Evolutionary conservation across 2,797 vertebrate species (phyloP).

Genomic region (Australoheros facetus): DNA sequence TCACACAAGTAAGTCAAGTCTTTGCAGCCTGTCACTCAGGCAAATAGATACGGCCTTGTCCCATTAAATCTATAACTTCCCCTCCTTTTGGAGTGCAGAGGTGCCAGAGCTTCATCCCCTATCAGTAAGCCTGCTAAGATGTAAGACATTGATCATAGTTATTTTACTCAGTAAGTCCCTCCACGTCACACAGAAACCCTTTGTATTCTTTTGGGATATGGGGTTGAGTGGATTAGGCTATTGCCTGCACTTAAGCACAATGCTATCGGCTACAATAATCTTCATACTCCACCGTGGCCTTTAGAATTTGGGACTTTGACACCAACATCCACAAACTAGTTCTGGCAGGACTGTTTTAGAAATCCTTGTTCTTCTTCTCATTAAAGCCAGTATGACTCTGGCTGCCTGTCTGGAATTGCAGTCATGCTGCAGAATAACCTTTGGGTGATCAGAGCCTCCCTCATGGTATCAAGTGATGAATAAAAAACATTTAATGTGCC

Average conservation of each 20-base stretch:
- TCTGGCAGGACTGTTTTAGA: background rate
- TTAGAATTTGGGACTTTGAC: conserved; percentile 39
- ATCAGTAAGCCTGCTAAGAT: conserved; percentile 62
- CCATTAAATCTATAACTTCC: conserved; percentile 69
- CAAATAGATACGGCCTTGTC: conserved; percentile 58
- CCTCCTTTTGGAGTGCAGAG: conserved; percentile 44
- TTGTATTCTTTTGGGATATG: conserved; percentile 68
- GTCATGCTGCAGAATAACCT: conserved; percentile 1
- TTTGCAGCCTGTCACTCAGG: conserved; percentile 51
- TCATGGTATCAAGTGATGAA: background rate
- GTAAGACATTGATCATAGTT: conserved; percentile 75
- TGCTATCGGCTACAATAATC: conserved; percentile 69
- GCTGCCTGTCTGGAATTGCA: background rate
- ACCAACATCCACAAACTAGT: background rate
- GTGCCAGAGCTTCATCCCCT: conserved; percentile 34
- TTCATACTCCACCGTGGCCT: conserved; percentile 56
- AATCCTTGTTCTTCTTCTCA: background rate
- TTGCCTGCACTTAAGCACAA: conserved; percentile 56
- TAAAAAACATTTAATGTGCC: background rate
- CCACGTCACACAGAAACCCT: conserved; percentile 40
- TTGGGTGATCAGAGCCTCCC: background rate
- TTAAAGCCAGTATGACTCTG: background rate
- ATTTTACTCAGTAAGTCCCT: conserved; percentile 73
- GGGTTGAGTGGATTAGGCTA: conserved; percentile 70
- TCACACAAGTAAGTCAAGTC: conserved; percentile 27